Conservation (phyloP, 2,797 vertebrate genomes). For the Melanogrammus aeglefinus region DNA sequence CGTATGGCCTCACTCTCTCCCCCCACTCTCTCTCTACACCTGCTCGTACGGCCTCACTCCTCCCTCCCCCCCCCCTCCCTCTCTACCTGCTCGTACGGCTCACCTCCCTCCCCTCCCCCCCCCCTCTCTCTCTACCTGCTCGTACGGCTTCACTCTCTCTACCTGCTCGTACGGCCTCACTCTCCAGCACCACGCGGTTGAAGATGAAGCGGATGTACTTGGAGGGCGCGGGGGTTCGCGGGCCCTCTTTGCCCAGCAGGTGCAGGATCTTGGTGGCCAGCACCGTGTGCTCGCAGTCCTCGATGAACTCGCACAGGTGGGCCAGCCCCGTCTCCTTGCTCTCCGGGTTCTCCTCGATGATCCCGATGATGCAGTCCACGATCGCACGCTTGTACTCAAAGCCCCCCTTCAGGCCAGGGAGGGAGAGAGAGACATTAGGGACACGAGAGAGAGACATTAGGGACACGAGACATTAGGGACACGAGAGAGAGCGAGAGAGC, state of each 20-base stretch:
- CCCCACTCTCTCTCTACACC: no score
- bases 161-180: conserved; percentile 94
- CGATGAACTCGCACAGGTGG: conserved; percentile 97
- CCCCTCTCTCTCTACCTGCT: not conserved
- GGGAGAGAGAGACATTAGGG: not conserved
- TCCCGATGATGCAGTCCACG: conserved; percentile 95
- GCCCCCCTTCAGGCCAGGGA: conserved; percentile 79
- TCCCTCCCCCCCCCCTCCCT: no score
- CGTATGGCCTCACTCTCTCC: no score
- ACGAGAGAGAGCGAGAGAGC: not conserved
- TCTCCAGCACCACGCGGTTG: conserved; percentile 96
- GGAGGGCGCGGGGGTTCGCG: conserved; percentile 87
- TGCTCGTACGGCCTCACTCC: no score
- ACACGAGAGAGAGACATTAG: not conserved
- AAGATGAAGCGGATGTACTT: conserved; percentile 99
- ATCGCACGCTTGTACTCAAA: conserved; percentile 98
- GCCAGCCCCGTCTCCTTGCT: conserved; percentile 95
- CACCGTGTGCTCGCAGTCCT: conserved; percentile 97
- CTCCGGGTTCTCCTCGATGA: conserved; percentile 96
- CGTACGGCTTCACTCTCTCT: no score
- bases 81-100: no score
- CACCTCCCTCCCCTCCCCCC: not conserved
- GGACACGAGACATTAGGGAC: not conserved
- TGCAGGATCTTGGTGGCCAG: conserved; percentile 97
- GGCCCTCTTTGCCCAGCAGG: conserved; percentile 92